These are phyloP conservation scores for Protobothrops mucrosquamatus DNA, from an alignment of 2,113 vertebrate genomes.

Conservation along the genomic window DNA sequence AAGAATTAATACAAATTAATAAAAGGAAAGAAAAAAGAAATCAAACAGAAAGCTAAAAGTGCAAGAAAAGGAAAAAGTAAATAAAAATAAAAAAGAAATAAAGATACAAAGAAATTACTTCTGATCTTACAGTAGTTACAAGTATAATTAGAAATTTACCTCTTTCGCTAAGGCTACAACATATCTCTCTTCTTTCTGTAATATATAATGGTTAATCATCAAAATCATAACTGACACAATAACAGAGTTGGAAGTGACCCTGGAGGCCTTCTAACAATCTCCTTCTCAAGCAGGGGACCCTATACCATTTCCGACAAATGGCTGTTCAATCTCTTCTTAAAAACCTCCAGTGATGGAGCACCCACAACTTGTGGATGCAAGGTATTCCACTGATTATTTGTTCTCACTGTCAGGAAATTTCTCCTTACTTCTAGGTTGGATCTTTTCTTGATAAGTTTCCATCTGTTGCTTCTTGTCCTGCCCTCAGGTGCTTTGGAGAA, in stretches of 20 bases:
- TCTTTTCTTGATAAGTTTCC: background rate
- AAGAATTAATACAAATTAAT: background rate
- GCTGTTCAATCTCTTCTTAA: background rate
- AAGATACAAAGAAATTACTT: background rate
- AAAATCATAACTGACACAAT: background rate
- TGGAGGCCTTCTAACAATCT: background rate
- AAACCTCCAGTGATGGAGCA: background rate
- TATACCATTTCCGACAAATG: background rate
- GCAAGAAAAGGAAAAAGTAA: background rate
- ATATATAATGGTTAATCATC: background rate
- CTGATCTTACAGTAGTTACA: background rate
- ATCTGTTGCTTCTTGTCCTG: background rate
- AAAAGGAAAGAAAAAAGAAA: background rate
- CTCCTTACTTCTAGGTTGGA: background rate
- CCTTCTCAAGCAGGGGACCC: background rate
- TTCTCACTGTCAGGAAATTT: background rate
- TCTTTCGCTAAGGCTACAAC: background rate
- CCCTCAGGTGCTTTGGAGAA: background rate
- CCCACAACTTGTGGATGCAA: background rate
- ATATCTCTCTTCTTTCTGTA: background rate
- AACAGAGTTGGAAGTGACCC: background rate
- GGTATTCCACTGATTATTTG: background rate
- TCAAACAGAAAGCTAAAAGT: background rate
- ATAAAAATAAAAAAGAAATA: background rate
- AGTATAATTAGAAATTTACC: background rate